Base-by-base conservation (phyloP, 2,888 invertebrate species). In the Cosmorhoe ocellata region DNA sequence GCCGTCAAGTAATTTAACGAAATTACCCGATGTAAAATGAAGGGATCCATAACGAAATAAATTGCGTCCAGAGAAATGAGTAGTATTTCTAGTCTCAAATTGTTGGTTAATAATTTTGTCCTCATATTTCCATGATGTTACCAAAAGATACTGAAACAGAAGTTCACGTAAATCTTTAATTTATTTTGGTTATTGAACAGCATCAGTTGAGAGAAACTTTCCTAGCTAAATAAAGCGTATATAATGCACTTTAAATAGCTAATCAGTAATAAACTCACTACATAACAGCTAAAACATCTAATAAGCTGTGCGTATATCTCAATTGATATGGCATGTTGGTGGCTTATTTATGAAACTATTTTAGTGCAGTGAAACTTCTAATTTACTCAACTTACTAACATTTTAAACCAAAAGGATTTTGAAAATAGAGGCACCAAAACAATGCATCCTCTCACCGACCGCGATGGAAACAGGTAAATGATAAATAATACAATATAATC, bases 401-500 rank as follows among this genome's bases (percentile, higher is more conserved):
- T 31, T 39, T 34, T 10, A 34, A 34, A 28, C 28, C 28, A n/a
- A 18, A 46, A 40, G 8, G 30, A 34, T 37, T 34, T 7, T 5
- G n/a, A 40, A 45, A 45, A 36, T 31, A 13, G 26, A 12, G 9
- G 33, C 18, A 22, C 37, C 30, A 13, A 50, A 37, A 49, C 39
- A 52, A 46, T 40, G 27, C 18, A 13, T 39, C 39, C 44, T 40
- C 34, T 38, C 26, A 8, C 45, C 37, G 50, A 46, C 41, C 41
- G 43, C 56, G 28, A 61, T 53, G 57, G 58, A 56, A 61, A 61
- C 58, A 66, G 61, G 66, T 61, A 60, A 64, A 64, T 71, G 69
- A 73, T 76, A 74, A 76, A 75, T 79, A 76, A 74, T 75, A 72
- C 67, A 70, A 71, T 72, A 74, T 70, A 75, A 70, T 68, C 71